These are phyloP conservation scores for Erinaceus europaeus DNA, from an alignment of 2,113 vertebrate species.

Conservation along the genomic window DNA sequence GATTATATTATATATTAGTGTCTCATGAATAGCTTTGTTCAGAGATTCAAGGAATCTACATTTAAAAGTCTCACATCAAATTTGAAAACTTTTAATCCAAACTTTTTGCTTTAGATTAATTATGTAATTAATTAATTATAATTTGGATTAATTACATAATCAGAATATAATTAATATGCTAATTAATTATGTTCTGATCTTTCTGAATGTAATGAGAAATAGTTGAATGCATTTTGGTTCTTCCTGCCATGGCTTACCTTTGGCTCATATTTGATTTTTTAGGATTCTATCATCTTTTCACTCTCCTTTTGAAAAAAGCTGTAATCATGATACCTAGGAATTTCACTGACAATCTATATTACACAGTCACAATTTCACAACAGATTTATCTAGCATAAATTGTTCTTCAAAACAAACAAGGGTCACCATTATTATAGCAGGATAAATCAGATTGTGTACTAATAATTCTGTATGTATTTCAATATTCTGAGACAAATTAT, in stretches of 20 bases:
- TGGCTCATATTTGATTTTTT: not conserved
- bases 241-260: not conserved
- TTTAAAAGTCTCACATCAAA: not conserved
- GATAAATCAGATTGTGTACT: too few species aligned
- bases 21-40: not conserved
- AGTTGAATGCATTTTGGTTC: not conserved
- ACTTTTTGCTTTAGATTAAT: not conserved
- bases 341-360: not conserved
- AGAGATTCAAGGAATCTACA: not conserved
- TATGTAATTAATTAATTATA: too few species aligned
- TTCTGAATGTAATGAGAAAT: not conserved
- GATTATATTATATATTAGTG: too few species aligned
- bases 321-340: not conserved
- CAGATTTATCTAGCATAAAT: not conserved
- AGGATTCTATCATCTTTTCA: not conserved
- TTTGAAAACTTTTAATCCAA: not conserved
- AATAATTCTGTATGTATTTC: too few species aligned
- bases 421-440: not conserved
- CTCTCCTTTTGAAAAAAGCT: not conserved
- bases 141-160: too few species aligned
- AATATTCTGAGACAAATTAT: too few species aligned
- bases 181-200: not conserved
- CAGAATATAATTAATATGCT: too few species aligned
- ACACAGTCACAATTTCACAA: not conserved
- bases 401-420: not conserved